Evolutionary conservation across 1,140 invertebrate species (phyloP).

Genomic region (Zaprionus lachaisei): DNA sequence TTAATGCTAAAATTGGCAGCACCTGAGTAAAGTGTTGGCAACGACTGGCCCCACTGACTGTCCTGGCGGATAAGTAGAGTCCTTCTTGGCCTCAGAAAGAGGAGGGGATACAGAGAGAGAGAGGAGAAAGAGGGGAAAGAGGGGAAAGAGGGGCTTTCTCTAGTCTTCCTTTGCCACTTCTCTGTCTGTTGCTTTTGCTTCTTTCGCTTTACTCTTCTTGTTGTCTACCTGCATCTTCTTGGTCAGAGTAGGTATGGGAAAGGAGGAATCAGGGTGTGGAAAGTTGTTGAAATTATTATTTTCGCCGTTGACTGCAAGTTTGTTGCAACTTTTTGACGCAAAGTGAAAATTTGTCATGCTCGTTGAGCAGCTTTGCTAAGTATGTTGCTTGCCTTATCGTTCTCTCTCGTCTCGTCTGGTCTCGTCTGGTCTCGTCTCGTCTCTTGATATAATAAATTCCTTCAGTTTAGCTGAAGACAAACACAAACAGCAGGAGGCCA

Average conservation of each 20-base stretch:
- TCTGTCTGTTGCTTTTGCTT: conserved; percentile 8
- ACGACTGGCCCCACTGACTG: conserved; percentile 41
- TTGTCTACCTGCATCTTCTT: conserved; percentile 21
- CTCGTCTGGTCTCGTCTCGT: too few relatives aligned
- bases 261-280: not conserved
- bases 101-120: too few relatives aligned
- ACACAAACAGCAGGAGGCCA: conserved; percentile 41
- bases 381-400: conserved; percentile 31
- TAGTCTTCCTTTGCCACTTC: conserved; percentile 8
- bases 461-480: conserved; percentile 74
- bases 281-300: conserved; percentile 62
- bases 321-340: conserved; percentile 75
- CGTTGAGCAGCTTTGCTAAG: conserved; percentile 62
- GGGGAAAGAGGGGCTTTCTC: not conserved
- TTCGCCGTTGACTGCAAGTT: conserved; percentile 72
- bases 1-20: conserved; percentile 78
- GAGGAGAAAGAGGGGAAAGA: too few relatives aligned
- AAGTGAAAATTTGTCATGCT: conserved; percentile 82
- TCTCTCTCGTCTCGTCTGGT: not conserved
- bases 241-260: not conserved
- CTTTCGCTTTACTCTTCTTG: not conserved
- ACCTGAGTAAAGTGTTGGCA: conserved; percentile 70
- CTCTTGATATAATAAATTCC: conserved; percentile 76
- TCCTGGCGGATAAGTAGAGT: conserved; percentile 69
- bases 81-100: conserved; percentile 11